Base-by-base conservation (phyloP, 2,888 invertebrate species). In the Phengaris alcon region DNA sequence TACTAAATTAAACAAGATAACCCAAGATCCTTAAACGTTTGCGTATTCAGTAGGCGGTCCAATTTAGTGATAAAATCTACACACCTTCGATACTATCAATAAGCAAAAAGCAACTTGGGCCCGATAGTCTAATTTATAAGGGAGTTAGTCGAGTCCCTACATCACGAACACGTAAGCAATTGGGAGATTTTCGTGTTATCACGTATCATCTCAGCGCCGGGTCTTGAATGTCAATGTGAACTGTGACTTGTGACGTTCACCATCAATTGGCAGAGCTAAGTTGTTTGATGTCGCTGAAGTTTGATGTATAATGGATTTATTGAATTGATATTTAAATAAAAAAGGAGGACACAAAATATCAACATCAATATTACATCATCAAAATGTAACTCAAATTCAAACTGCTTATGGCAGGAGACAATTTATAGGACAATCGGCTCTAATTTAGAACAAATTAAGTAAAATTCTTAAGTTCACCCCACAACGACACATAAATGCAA, bases 141-240 rank as follows among this genome's bases (percentile, higher is more conserved):
- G 84, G 88, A 90, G 90, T 90, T 89, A 90, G 88, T 90, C 89
- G 89, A 88, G 86, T 87, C 87, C 83, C 83, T 80, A 80, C 81
- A 85, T 86, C 88, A 86, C 87, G 85, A 87, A 91, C 92, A 92
- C 91, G 92, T 92, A 93, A 92, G 91, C 93, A 92, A 91, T 93
- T 90, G 93, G 90, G 90, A 90, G 92, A 90, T 93, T 92, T 91
- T 90, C 93, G 87, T 91, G 93, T 93, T 93, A 93, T 93, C 93
- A 93, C 93, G 93, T 93, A 92, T 93, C 93, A 93, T 93, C 91
- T 92, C 86, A 81, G 85, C 85, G 80, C 86, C 91, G 93, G 90
- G 93, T 80, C 87, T 82, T 86, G 91, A 90, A 91, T 92, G 75
- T 77, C 77, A 82, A 83, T 80, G 76, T 35, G 35, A 35, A 4